phyloP scores from a whole-genome alignment of 2,888 invertebrate genomes.

The Conistra vaccinii region DNA sequence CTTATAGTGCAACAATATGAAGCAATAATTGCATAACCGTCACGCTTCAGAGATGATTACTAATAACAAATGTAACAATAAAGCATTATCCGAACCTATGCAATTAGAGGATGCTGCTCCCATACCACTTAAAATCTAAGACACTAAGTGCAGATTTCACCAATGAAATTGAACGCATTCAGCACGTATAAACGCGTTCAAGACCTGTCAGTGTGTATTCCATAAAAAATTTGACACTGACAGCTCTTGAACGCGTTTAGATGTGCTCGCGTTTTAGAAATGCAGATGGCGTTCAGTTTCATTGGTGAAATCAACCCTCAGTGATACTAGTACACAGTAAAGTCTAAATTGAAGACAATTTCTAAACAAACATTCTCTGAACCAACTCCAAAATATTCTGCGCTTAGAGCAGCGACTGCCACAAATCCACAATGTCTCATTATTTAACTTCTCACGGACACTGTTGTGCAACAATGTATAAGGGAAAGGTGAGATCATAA shows the following conservation, averaged over 20 bases:
- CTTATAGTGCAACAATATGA: neutral
- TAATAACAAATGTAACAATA: slow-evolving; percentile 17
- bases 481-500: slow-evolving; percentile 83
- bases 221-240: no score
- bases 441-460: slow-evolving; percentile 79
- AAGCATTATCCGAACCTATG: neutral
- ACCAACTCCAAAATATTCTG: slow-evolving; percentile 12
- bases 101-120: neutral
- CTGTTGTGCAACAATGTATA: slow-evolving; percentile 79
- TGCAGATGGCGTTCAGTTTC: no score
- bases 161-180: no score
- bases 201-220: no score
- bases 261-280: no score
- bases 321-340: neutral
- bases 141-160: no score
- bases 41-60: neutral
- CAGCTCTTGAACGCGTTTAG: no score
- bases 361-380: neutral
- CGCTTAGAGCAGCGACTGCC: slow-evolving; percentile 15
- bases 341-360: neutral
- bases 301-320: no score
- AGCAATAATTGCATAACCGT: neutral
- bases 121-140: neutral
- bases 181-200: no score
- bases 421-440: slow-evolving; percentile 73